Conservation (phyloP, 2,888 invertebrate species). For the Amblyjoppa fuscipennis region DNA sequence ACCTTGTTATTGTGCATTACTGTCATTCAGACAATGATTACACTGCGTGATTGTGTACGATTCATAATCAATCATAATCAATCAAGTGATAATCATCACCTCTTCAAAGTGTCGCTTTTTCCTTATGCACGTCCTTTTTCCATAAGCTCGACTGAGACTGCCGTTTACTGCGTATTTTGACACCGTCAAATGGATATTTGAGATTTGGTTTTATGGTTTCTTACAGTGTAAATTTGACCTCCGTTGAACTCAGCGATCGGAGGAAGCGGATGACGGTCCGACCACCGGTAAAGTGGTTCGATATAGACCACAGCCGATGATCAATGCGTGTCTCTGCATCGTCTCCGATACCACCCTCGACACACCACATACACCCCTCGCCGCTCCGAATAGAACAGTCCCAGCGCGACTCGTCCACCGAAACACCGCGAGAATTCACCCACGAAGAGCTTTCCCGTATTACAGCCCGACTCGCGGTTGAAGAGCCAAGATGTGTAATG, state of each 20-base stretch:
- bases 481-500: not conserved
- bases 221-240: constrained; percentile 15
- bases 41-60: too few relatives aligned
- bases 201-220: not conserved
- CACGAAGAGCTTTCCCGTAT: not conserved
- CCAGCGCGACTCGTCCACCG: not conserved
- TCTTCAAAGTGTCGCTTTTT: too few relatives aligned
- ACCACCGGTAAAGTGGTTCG: not conserved
- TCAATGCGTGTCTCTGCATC: not conserved
- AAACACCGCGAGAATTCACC: not conserved
- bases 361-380: not conserved
- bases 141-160: too few relatives aligned
- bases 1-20: too few relatives aligned
- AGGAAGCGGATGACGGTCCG: not conserved
- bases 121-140: too few relatives aligned
- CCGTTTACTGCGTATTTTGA: too few relatives aligned
- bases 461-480: not conserved
- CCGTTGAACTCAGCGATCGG: constrained; percentile 16
- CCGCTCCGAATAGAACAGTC: constrained; percentile 2
- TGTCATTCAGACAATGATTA: too few relatives aligned
- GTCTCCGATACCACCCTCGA: not conserved
- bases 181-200: too few relatives aligned
- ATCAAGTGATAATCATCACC: too few relatives aligned
- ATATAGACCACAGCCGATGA: not conserved
- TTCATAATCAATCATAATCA: too few relatives aligned